These are phyloP conservation scores for Colius striatus DNA, from an alignment of 2,113 vertebrate genomes.

Conservation along the genomic window DNA sequence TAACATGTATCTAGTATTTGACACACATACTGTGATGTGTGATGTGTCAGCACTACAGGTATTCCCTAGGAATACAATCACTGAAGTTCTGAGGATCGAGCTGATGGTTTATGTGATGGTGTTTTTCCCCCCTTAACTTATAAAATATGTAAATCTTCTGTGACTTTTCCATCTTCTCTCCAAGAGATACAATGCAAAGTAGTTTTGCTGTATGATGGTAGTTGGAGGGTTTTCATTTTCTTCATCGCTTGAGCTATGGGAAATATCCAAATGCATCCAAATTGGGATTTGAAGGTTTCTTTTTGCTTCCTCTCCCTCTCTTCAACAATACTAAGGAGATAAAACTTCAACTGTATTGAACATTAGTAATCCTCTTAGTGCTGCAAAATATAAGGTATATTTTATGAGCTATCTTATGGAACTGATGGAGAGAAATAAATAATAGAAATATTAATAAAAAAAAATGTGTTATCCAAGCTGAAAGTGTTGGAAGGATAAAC, in stretches of 20 bases:
- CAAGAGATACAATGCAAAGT: background rate
- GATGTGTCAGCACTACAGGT: background rate
- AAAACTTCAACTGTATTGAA: background rate
- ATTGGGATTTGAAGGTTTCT: background rate
- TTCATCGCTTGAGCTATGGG: background rate
- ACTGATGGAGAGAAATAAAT: conserved; percentile 24
- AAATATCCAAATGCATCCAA: background rate
- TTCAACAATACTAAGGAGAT: background rate
- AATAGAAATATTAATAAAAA: conserved; percentile 48
- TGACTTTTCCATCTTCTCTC: background rate
- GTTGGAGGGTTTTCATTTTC: background rate
- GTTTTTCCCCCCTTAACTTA: background rate
- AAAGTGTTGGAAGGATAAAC: conserved; percentile 32
- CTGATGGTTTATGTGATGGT: background rate
- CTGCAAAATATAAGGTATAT: background rate
- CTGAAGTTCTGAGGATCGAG: rapidly evolving
- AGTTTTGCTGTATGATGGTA: background rate
- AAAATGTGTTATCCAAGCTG: conserved; percentile 7
- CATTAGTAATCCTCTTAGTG: conserved; percentile 29
- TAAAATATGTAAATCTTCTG: background rate
- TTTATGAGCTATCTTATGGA: conserved; percentile 30
- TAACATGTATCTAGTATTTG: background rate
- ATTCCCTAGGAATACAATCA: background rate
- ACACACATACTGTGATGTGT: background rate
- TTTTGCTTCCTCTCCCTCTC: background rate